These are phyloP conservation scores for Steinernema scapterisci DNA, from an alignment of 2,888 invertebrate genomes.

Conservation along the genomic window DNA sequence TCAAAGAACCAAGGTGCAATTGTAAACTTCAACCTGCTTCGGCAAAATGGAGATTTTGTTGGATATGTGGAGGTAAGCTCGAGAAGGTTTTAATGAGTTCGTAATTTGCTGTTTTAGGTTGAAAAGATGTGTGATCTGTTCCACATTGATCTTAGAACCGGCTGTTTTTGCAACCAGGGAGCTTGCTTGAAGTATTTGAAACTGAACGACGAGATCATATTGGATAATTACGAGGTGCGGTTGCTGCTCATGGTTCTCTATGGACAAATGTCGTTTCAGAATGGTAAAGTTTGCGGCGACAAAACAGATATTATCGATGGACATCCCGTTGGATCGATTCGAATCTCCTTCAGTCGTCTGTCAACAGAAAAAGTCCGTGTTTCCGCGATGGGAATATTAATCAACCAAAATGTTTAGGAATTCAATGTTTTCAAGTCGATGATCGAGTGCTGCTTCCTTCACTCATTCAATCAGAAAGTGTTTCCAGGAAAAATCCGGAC, in stretches of 20 bases:
- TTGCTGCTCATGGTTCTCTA: background rate
- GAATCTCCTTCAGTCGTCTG: conserved; percentile 90
- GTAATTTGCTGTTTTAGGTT: conserved; percentile 73
- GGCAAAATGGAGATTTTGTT: conserved; percentile 79
- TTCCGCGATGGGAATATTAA: conserved; percentile 81
- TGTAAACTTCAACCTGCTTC: conserved; percentile 84
- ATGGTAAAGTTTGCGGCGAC: conserved; percentile 64
- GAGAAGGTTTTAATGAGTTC: conserved; percentile 23
- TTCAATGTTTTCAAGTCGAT: conserved; percentile 49
- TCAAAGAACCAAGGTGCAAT: conserved; percentile 79
- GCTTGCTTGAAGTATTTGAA: conserved; percentile 83
- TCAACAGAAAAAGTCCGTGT: conserved; percentile 75
- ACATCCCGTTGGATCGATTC: conserved; percentile 85
- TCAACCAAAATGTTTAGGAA: conserved; percentile 81
- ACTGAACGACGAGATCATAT: conserved; percentile 74
- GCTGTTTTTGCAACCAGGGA: conserved; percentile 95
- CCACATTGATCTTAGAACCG: conserved; percentile 84
- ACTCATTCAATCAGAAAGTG: background rate
- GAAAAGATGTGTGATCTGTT: conserved; percentile 85
- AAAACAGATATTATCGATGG: conserved; percentile 72
- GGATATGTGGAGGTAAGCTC: conserved; percentile 85
- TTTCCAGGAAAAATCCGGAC: conserved; percentile 18
- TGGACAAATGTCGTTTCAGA: conserved; percentile 43
- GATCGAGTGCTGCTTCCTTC: conserved; percentile 59
- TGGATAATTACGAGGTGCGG: conserved; percentile 70